Conservation (phyloP, 2,888 invertebrate species). For the Eutolmus rufibarbis region DNA sequence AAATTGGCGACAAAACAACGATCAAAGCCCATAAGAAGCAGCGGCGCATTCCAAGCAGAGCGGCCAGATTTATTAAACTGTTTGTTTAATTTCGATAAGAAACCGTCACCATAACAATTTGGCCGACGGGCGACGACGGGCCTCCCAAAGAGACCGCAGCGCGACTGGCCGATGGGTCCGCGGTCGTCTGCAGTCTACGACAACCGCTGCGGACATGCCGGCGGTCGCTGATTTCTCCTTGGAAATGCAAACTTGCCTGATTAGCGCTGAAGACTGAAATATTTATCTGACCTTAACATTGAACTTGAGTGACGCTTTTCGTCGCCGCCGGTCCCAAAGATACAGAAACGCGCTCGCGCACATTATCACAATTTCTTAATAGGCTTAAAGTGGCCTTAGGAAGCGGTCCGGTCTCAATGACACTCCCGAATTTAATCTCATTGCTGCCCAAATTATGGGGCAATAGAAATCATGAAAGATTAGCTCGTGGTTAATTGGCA, state of each 20-base stretch:
- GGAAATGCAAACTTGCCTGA: slow-evolving; percentile 17
- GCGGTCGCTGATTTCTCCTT: slow-evolving; percentile 30
- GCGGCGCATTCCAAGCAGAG: not conserved
- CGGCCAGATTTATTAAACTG: slow-evolving; percentile 21
- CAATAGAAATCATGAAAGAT: not conserved
- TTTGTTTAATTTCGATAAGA: slow-evolving; percentile 31
- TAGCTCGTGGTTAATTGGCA: not conserved
- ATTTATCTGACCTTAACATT: slow-evolving; percentile 42
- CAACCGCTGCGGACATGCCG: not conserved
- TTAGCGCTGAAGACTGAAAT: slow-evolving; percentile 18
- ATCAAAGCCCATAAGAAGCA: not conserved
- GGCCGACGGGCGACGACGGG: not conserved
- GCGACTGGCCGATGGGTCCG: not conserved
- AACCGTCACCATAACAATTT: slow-evolving; percentile 12
- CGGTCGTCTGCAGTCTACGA: not conserved
- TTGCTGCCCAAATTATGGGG: not conserved
- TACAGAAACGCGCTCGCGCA: not conserved
- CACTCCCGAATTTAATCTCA: slow-evolving; percentile 7
- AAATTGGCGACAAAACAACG: not conserved
- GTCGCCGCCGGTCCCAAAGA: not conserved
- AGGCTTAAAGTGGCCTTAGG: slow-evolving; percentile 19
- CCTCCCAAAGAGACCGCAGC: not conserved
- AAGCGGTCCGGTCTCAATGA: not conserved
- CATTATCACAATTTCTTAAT: slow-evolving; percentile 28
- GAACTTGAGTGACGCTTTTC: slow-evolving; percentile 33